Conservation (phyloP, 1,140 invertebrate genomes). For the Scylla paramamosain region DNA sequence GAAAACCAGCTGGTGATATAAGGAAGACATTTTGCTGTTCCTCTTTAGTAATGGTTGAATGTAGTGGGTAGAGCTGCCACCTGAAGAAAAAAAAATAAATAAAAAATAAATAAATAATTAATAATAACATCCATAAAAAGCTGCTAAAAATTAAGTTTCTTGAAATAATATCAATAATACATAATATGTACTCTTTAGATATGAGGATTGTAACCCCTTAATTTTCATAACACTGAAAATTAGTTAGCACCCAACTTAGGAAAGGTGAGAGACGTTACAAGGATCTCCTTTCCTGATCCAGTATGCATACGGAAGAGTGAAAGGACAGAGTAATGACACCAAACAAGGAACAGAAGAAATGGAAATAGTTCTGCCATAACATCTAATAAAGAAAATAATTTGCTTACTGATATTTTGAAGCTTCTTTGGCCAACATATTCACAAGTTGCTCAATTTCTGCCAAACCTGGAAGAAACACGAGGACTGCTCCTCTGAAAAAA, state of each 20-base stretch:
- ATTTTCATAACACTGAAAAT: no score
- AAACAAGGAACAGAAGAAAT: no score
- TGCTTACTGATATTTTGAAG: constrained; percentile 59
- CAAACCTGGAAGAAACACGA: constrained; percentile 94
- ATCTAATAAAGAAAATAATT: neutral
- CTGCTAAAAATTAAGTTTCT: no score
- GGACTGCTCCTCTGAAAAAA: constrained; percentile 85
- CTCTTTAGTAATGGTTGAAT: constrained; percentile 86
- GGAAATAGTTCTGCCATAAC: no score
- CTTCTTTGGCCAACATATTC: constrained; percentile 77
- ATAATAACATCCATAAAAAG: neutral
- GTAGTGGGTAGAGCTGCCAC: constrained; percentile 84
- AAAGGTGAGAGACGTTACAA: no score
- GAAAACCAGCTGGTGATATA: constrained; percentile 81
- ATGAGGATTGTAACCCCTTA: no score
- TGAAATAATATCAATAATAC: no score
- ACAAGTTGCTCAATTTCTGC: constrained; percentile 88
- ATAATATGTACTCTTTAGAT: no score
- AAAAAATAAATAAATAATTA: neutral
- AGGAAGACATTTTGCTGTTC: constrained; percentile 88
- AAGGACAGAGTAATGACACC: no score
- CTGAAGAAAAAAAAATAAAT: constrained; percentile 74
- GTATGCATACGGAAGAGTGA: no score
- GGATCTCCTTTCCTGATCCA: no score
- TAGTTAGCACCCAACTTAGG: no score